Evolutionary conservation across 2,113 vertebrate species (phyloP).

Genomic region (Myodes glareolus): DNA sequence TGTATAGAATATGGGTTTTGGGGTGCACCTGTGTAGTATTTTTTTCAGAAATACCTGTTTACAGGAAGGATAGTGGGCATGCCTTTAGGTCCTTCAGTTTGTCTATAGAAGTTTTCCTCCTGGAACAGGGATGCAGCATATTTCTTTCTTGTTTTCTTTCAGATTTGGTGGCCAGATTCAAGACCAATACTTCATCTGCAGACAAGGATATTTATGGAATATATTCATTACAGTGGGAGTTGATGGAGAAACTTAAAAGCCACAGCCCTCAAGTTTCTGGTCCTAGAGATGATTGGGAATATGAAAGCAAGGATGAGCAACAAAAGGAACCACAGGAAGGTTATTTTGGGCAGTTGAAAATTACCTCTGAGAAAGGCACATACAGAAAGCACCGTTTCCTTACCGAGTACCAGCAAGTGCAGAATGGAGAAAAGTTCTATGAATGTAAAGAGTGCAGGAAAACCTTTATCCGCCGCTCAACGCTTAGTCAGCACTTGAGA

Average conservation of each 20-base stretch:
- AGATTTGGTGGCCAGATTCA: slow-evolving; percentile 72
- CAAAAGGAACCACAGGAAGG: slow-evolving; percentile 41
- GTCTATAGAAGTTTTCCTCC: background rate
- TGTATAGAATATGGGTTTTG: background rate
- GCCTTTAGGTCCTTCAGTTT: slow-evolving; percentile 46
- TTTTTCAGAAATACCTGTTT: background rate
- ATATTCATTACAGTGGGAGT: slow-evolving; percentile 72
- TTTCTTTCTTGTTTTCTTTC: slow-evolving; percentile 65
- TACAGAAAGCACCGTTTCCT: slow-evolving; percentile 73
- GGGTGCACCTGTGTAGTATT: background rate
- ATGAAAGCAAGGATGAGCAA: slow-evolving; percentile 49
- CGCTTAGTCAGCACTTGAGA: slow-evolving; percentile 79
- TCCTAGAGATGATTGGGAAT: slow-evolving; percentile 66
- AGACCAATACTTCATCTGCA: slow-evolving; percentile 53
- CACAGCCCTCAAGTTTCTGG: slow-evolving; percentile 44
- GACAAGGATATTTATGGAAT: slow-evolving; percentile 73
- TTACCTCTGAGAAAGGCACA: slow-evolving; percentile 53
- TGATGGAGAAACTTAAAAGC: slow-evolving; percentile 72
- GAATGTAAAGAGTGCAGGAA: slow-evolving; percentile 79
- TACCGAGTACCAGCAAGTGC: slow-evolving; percentile 73
- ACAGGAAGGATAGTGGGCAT: background rate
- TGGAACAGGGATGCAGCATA: background rate
- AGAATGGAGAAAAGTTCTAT: slow-evolving; percentile 78
- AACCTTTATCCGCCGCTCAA: slow-evolving; percentile 79
- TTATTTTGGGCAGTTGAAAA: slow-evolving; percentile 69